Conservation (phyloP, 2,888 invertebrate species). For the Apodemia mormo region DNA sequence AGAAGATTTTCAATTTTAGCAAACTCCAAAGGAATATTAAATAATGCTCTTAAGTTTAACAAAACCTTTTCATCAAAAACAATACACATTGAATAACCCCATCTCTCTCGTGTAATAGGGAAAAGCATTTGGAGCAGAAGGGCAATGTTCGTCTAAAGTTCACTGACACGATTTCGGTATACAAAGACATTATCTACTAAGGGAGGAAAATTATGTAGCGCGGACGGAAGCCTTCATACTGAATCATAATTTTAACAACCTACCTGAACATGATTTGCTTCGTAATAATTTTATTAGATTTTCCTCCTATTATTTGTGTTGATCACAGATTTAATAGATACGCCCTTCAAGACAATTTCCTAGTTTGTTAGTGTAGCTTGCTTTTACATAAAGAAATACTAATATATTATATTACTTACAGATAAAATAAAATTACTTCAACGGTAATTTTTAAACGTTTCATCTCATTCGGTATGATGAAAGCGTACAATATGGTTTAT, state of each 20-base stretch:
- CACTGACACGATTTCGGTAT: slow-evolving; percentile 7
- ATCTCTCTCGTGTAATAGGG: slow-evolving; percentile 17
- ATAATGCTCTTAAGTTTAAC: slow-evolving; percentile 10
- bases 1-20: neutral
- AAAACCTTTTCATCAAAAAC: slow-evolving; percentile 18
- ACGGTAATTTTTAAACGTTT: too few species aligned
- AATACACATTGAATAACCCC: slow-evolving; percentile 12
- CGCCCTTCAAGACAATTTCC: too few species aligned
- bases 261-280: neutral
- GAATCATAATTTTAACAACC: slow-evolving; percentile 2
- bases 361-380: too few species aligned
- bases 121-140: slow-evolving; percentile 15
- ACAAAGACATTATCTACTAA: slow-evolving; percentile 6
- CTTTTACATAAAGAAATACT: too few species aligned
- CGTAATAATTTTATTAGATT: neutral
- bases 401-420: too few species aligned
- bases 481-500: too few species aligned
- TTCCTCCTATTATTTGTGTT: too few species aligned
- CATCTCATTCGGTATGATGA: too few species aligned
- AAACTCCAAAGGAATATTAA: neutral
- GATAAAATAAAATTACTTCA: too few species aligned
- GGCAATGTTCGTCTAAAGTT: slow-evolving; percentile 9
- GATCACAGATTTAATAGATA: too few species aligned
- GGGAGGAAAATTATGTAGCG: slow-evolving; percentile 5
- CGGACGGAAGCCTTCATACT: neutral